Conservation (phyloP, 2,113 vertebrate species). For the Brachypteracias leptosomus region DNA sequence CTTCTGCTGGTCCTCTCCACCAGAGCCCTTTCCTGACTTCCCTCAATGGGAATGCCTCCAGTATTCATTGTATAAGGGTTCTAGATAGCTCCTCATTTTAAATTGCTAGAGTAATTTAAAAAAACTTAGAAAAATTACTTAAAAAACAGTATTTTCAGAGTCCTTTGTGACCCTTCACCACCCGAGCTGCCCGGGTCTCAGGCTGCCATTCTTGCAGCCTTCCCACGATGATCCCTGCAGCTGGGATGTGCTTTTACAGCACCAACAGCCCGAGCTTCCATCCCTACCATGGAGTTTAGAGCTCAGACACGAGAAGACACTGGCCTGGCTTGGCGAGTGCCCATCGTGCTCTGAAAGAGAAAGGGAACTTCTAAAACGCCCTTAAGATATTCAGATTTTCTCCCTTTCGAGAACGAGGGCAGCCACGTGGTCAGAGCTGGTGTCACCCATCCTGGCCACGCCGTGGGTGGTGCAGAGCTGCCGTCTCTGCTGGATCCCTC, state of each 20-base stretch:
- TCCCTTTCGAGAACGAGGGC: not conserved
- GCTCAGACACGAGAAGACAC: fast-evolving
- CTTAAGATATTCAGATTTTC: constrained; percentile 49
- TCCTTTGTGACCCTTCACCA: not conserved
- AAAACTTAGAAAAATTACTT: no score
- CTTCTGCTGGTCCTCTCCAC: not conserved
- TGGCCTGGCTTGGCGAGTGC: not conserved
- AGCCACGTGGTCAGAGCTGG: constrained; percentile 38
- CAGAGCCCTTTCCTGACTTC: not conserved
- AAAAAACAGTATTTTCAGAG: not conserved
- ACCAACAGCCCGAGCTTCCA: fast-evolving
- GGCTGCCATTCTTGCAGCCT: not conserved
- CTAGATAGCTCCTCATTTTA: not conserved
- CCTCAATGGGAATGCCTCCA: not conserved
- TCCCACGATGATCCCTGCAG: not conserved
- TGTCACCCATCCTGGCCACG: constrained; percentile 41
- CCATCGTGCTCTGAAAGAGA: not conserved
- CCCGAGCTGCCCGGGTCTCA: not conserved
- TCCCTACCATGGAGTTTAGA: fast-evolving
- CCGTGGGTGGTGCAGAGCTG: not conserved
- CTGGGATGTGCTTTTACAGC: not conserved
- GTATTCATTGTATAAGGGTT: no score
- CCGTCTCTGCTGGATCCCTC: not conserved
- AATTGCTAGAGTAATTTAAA: no score
- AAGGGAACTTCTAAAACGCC: constrained; percentile 55